Base-by-base conservation (phyloP, 2,797 vertebrate species). In the Melanotaenia nigrans region DNA sequence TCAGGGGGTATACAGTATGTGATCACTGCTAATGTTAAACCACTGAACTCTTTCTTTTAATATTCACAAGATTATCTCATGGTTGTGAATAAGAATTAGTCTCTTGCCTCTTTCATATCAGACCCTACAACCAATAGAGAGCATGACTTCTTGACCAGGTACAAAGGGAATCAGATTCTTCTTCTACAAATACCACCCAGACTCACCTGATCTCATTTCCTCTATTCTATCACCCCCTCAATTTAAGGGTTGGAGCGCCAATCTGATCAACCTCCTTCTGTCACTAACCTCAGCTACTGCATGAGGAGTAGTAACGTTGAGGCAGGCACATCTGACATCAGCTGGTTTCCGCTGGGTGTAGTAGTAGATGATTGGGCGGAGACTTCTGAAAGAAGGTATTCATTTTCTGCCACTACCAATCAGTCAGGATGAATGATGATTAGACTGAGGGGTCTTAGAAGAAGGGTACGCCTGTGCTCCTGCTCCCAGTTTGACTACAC, bases 221-320 rank as follows among this genome's bases (percentile, higher is more conserved):
- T 60, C 49, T 45, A 57, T 62, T 67, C 61, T 5, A n/a, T 51
- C 32, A 35, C 65, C 71, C 42, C 61, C 2, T 59, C 56, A 56
- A 64, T 58, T 76, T 51, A 60, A 71, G 66, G 77, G 75, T 49
- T 73, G 65, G 63, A 79, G 70, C 54, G 25, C 54, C 33, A 65
- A 83, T 83, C 70, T 85, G 81, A 84, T 71, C 71, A 84, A 65
- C 78, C 78, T 87, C 65, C 71, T 85, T 80, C 74, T 83, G 76
- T 79, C 83, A 73, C 69, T 63, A 68, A 59, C 71, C 59, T 83
- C 66, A 65, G 66, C 66, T 42, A 47, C 51, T 79, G 59, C 61
- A 13, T 9, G 33, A 54, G 85, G 70, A 85, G 77, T 66, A 72
- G 75, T 68, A 47, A 73, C 73, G 70, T 40, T 4, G 24, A 59